Percentiles rank a stretch among this genome's conserved stretches.
These are phyloP conservation scores for Monochamus alternatus DNA, from an alignment of 2,888 invertebrate species.

Conservation along the genomic window DNA sequence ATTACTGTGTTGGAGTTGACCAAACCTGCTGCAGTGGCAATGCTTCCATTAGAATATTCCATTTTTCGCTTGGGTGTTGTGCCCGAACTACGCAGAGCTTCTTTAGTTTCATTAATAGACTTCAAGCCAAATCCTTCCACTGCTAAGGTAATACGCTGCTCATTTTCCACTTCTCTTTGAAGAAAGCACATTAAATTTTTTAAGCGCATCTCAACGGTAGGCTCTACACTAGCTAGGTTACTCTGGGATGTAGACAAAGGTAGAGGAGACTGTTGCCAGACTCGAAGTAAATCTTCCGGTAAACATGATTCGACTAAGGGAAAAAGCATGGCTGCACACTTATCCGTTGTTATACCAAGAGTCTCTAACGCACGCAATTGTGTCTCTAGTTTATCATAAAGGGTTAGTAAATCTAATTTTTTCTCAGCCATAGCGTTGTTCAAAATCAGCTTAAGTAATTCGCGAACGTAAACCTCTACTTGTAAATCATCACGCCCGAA, in stretches of 20 bases:
- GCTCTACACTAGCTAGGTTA: constrained; percentile 26
- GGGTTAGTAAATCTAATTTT: constrained; percentile 45
- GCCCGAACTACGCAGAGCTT: neutral
- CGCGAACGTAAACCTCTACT: constrained; percentile 60
- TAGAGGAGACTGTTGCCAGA: constrained; percentile 39
- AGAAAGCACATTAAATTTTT: too few species aligned
- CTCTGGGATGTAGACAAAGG: constrained; percentile 41
- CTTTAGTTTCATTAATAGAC: too few species aligned
- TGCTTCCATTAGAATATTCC: neutral
- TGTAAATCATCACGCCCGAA: constrained; percentile 59
- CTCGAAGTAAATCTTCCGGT: constrained; percentile 55
- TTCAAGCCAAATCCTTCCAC: too few species aligned
- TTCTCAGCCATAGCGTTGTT: constrained; percentile 46
- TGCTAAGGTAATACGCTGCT: too few species aligned
- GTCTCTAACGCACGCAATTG: too few species aligned
- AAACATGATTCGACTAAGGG: too few species aligned
- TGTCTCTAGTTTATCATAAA: too few species aligned
- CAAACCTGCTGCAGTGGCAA: constrained; percentile 36
- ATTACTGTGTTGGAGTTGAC: constrained; percentile 26
- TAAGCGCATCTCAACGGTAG: too few species aligned
- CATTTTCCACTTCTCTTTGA: too few species aligned
- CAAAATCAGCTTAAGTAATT: constrained; percentile 58
- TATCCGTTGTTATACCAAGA: too few species aligned
- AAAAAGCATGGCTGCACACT: too few species aligned
- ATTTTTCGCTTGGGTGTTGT: neutral